Evolutionary conservation across 2,888 invertebrate genomes (phyloP), one percentile per base, ranked within the genome.

Genomic region (Didymodactylos carnosus): DNA sequence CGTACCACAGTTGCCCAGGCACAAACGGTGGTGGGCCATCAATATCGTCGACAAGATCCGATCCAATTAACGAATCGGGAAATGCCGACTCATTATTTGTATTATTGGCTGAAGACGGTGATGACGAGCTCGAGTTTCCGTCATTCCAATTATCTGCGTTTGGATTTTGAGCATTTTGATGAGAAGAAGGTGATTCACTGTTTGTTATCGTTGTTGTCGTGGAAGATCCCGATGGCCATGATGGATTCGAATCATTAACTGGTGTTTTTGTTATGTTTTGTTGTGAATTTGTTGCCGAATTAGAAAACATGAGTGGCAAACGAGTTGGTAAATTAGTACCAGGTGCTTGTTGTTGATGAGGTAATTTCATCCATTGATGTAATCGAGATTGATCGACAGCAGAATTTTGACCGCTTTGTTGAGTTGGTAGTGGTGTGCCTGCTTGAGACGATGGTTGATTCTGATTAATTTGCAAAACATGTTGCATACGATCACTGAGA

Each of bases 21-120:
- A 72, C 69, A 39, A 75, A 75, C 23, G 72, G 75, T 39, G 72
- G 72, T 19, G 69, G 72, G 19, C 75, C 62, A 43, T 72, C 75
- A 62, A 62, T 62, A 35, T 62, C 62, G 8, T 62, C 62, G 35
- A 62, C 62, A 35, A 62, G 35, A 62, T 62, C 35, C 3, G 62
- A 62, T n/a, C n/a, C n/a, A n/a, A n/a, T n/a, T n/a, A 62, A 62
- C 35, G 62, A 35, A 62, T 62, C 62, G 16, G 62, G 11, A 62
- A 35, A 62, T 62, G 53, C 25, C 29, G 19, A 13, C 35, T 29
- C 29, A 35, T 29, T 35, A 11, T 10, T 35, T 62, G 29, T 29
- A 62, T 35, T 62, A 62, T 35, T 62, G 35, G 29, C 35, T 35
- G 8, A 10, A 62, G 29, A 35, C 19, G 62, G 62, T n/a, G n/a